Evolutionary conservation across 2,797 vertebrate species (phyloP).

Genomic region (Centropyge bicolor): DNA sequence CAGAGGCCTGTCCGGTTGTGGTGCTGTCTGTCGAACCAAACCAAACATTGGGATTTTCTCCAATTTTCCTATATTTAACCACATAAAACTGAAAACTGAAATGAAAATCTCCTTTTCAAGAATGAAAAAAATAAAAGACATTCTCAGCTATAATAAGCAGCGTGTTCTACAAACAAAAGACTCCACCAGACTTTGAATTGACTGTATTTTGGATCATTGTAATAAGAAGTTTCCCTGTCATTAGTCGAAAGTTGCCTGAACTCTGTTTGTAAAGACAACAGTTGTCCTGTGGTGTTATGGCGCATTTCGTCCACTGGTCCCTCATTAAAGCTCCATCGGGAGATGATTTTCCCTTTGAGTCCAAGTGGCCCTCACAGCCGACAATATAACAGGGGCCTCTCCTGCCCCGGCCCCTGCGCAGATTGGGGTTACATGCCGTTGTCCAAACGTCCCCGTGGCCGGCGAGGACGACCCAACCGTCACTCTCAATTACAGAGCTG

Average conservation of each 20-base stretch:
- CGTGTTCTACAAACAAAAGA: too few species aligned
- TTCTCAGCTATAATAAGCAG: background rate
- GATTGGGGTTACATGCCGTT: conserved; percentile 76
- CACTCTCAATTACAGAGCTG: conserved; percentile 85
- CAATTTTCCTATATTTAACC: background rate
- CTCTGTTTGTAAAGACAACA: conserved; percentile 18
- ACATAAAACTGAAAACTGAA: background rate
- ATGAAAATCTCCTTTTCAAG: background rate
- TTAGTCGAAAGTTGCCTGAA: background rate
- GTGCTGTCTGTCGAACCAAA: background rate
- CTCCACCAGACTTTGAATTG: background rate
- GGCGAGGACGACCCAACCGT: conserved; percentile 78
- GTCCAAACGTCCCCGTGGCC: conserved; percentile 75
- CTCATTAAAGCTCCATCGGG: conserved; percentile 84
- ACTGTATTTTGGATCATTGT: background rate
- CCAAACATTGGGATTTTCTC: background rate
- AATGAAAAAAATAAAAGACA: too few species aligned
- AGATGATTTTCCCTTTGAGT: conserved; percentile 76
- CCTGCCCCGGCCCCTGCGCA: conserved; percentile 68
- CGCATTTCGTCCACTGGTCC: conserved; percentile 59
- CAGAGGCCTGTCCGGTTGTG: background rate
- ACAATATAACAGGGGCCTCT: conserved; percentile 77
- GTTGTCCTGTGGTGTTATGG: conserved; percentile 48
- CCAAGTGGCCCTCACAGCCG: conserved; percentile 73
- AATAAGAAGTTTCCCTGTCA: background rate